These are phyloP conservation scores for Calidris pugnax DNA, from an alignment of 2,113 vertebrate genomes.

Conservation along the genomic window DNA sequence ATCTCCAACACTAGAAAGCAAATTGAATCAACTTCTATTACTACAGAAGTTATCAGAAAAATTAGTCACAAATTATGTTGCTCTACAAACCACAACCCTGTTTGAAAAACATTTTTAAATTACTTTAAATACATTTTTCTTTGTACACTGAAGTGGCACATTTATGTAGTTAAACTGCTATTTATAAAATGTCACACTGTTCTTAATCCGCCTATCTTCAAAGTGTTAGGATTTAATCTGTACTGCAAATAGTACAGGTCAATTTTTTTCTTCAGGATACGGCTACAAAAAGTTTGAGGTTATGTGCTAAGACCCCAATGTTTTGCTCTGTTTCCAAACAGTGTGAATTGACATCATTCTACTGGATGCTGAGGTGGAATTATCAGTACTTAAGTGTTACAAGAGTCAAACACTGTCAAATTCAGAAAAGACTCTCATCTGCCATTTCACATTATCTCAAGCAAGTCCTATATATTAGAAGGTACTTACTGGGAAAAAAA, in stretches of 20 bases:
- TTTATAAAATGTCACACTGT: neutral
- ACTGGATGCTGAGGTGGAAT: fast-evolving
- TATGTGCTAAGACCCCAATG: neutral
- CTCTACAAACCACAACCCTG: neutral
- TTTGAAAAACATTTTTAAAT: neutral
- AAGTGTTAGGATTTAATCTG: neutral
- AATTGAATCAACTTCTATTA: neutral
- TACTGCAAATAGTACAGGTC: neutral
- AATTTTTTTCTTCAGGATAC: neutral
- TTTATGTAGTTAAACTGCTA: neutral
- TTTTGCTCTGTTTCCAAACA: neutral
- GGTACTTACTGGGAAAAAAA: neutral
- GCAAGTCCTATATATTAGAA: neutral
- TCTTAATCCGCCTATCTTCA: neutral
- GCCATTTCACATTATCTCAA: neutral
- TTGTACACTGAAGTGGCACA: neutral
- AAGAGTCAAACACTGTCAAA: neutral
- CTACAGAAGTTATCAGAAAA: neutral
- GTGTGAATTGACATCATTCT: neutral
- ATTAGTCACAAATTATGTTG: neutral
- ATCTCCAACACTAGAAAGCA: neutral
- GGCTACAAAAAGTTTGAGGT: neutral
- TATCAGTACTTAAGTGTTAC: neutral
- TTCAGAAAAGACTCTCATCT: neutral
- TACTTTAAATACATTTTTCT: neutral